phyloP scores from a whole-genome alignment of 2,888 invertebrate genomes.

The Mycogona germanica region DNA sequence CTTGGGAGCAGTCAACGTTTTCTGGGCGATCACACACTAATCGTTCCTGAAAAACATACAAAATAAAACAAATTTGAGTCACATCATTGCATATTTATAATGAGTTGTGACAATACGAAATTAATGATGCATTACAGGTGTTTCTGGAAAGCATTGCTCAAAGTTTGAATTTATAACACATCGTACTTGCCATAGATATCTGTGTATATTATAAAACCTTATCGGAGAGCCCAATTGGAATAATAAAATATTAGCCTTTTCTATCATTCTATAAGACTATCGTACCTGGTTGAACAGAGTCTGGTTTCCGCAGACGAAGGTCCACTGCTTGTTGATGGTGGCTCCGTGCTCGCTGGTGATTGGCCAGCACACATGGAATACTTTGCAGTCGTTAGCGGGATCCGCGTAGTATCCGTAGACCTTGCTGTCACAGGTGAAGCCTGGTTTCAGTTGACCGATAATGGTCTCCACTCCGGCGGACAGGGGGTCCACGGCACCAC shows the following conservation, averaged over 20 bases:
- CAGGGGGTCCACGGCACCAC: conserved; percentile 2
- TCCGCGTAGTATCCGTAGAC: conserved; percentile 21
- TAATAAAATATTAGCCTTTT: too few species aligned
- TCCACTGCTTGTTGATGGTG: conserved; percentile 16
- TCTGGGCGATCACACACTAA: conserved; percentile 17
- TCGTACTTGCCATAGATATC: too few species aligned
- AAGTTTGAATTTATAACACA: too few species aligned
- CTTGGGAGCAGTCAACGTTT: conserved; percentile 17
- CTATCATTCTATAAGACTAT: too few species aligned
- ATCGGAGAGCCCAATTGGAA: too few species aligned
- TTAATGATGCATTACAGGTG: too few species aligned
- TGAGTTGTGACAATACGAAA: too few species aligned
- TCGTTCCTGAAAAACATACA: conserved; percentile 14
- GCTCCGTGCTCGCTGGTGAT: conserved; percentile 18
- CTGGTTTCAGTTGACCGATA: conserved; percentile 17
- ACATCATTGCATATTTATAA: too few species aligned
- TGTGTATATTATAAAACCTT: too few species aligned
- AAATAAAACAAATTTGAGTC: neutral
- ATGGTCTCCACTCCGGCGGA: conserved; percentile 20
- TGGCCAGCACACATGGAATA: conserved; percentile 21
- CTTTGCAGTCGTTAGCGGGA: conserved; percentile 18
- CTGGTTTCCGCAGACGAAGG: conserved; percentile 22
- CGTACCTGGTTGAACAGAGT: conserved; percentile 21
- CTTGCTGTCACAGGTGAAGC: conserved; percentile 19
- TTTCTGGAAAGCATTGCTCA: too few species aligned